These are phyloP conservation scores for Notospermus geniculatus DNA, from an alignment of 1,140 invertebrate genomes.

Conservation along the genomic window DNA sequence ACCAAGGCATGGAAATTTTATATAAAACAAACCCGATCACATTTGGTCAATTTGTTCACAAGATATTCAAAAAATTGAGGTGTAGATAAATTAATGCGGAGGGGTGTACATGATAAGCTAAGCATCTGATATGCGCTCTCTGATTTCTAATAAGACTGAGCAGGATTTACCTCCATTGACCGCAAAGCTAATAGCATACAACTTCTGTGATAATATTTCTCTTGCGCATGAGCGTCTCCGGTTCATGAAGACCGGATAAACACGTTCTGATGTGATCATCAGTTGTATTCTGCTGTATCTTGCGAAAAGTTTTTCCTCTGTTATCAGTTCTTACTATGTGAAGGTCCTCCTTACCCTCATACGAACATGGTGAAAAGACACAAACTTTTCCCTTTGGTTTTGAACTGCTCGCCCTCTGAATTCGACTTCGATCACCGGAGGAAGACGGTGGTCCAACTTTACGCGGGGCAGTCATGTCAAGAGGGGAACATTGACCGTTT, in stretches of 20 bases:
- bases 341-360: conserved; percentile 2
- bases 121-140: not conserved
- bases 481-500: not conserved
- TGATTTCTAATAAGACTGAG: not conserved
- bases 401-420: not conserved
- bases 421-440: not conserved
- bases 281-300: not conserved
- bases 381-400: not conserved
- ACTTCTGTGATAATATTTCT: not conserved
- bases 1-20: too few relatives aligned
- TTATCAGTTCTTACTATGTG: too few relatives aligned
- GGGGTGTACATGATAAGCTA: not conserved
- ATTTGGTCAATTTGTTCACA: too few relatives aligned
- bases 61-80: too few relatives aligned
- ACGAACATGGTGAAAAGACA: not conserved
- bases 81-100: too few relatives aligned
- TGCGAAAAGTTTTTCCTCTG: not conserved
- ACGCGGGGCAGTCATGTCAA: not conserved
- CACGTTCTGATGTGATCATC: conserved; percentile 2
- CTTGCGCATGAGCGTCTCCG: not conserved
- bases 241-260: conserved; percentile 1
- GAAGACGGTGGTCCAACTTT: not conserved
- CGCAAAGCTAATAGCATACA: not conserved
- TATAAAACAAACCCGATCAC: too few relatives aligned
- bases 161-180: not conserved